Evolutionary conservation across 1,140 invertebrate genomes (phyloP), one percentile per base, ranked within the genome.

Genomic region (Neuroterus valhalla): DNA sequence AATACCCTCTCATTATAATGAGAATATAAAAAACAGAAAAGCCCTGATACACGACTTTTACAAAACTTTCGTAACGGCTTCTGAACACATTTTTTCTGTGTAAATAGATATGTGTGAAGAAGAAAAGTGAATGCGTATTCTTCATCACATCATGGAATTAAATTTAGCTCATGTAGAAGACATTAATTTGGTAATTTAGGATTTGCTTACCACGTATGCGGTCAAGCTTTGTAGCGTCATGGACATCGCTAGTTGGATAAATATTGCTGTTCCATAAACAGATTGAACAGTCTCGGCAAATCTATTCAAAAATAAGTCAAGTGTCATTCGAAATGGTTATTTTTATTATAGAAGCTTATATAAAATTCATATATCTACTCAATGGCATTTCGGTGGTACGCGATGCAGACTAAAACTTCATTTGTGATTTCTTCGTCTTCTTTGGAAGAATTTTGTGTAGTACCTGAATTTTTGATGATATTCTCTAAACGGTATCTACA

Each of bases 381-480:
- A 14, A 62, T 62, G 26, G 52, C 52, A 15, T 62, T 26, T 31
- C 52, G 52, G 14, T 62, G 52, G n/a, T 31, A 31, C 26, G 23
- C 23, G 23, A 62, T 62, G 26, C 52, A 62, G 4, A 31, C 0
- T 15, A 12, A 62, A 62, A 62, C 23, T 31, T 62, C 23, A 31
- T 26, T 62, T 62, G 15, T 31, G 0, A 62, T 62, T 62, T 62
- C 23, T 62, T 62, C 23, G 4, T 62, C 52, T 15, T 26, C 15
- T 62, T 23, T 31, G 21, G 23, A 26, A 31, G 26, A 31, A 62
- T 5, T 2, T 31, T 15, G 11, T 62, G 26, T 5, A 3, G 23
- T 31, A 62, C n/a, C 52, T 14, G 52, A 23, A 62, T 62, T 62
- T 62, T 62, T 62, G 1, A 62, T 62, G 31, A 62, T 31, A 62